Conservation (phyloP, 2,888 invertebrate species). For the Aphodius sticticus region DNA sequence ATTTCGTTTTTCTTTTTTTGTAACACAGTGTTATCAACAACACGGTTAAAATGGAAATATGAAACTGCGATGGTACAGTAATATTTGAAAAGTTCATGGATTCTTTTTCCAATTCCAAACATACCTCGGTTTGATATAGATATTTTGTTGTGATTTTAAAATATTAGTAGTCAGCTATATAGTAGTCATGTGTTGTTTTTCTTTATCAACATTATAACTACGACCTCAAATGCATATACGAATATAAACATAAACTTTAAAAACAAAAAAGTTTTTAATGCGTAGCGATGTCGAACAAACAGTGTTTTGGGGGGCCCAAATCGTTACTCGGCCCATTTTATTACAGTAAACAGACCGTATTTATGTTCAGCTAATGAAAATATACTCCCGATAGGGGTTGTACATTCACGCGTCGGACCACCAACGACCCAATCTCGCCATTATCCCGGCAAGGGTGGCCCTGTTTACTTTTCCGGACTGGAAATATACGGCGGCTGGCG, state of each 20-base stretch:
- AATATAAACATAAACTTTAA: background rate
- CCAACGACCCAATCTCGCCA: conserved; percentile 50
- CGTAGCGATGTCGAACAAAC: background rate
- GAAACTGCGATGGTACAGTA: no score
- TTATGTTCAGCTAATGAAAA: conserved; percentile 37
- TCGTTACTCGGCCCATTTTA: conserved; percentile 26
- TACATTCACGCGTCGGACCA: conserved; percentile 42
- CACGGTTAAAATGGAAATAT: no score
- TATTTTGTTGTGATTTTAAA: no score
- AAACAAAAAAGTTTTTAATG: background rate
- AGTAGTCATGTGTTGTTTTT: no score
- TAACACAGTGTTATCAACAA: no score
- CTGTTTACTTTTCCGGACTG: conserved; percentile 43
- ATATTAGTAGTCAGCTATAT: no score
- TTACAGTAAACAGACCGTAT: conserved; percentile 35
- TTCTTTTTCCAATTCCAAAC: no score
- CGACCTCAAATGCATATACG: background rate
- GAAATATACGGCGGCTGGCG: conserved; percentile 26
- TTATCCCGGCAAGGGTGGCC: conserved; percentile 49
- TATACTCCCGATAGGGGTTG: conserved; percentile 22
- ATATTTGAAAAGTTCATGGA: no score
- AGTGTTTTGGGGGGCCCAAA: background rate
- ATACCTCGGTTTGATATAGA: no score
- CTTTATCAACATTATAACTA: no score
- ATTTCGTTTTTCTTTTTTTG: no score